Evolutionary conservation across 2,888 invertebrate species (phyloP), one percentile per base, ranked within the genome.

Genomic region (Macrosiphum euphorbiae): DNA sequence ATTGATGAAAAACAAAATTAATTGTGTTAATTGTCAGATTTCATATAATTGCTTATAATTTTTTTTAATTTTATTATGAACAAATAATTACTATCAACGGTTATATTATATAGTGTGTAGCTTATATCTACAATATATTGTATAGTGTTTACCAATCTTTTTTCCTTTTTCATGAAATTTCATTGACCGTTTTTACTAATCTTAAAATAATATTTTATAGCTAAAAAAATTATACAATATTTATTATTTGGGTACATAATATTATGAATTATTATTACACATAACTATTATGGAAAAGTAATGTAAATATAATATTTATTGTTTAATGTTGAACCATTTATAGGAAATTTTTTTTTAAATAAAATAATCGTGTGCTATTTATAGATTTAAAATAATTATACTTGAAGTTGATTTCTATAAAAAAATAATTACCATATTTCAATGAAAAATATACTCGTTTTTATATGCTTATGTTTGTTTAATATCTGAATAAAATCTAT

Each of bases 251-350:
- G 92, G 87, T 87, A 35, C 16, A 67, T 67, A 8, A 78, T 78
- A 78, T 50, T 61, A n/a, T 58, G 5, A 67, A 88, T 67, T 58
- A 58, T 86, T 44, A 61, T 61, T 86, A 44, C 58, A 91, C 4
- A n/a, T n/a, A 86, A 61, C 61, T 67, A 87, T 92, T 87, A 26
- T n/a, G 10, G 10, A 58, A 58, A 13, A n/a, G 24, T 92, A 87
- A 87, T 92, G 92, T 92, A 92, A 92, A 92, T 92, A 87, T 87
- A 92, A 92, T 92, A 87, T 87, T 61, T 87, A 88, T 61, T 88
- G 61, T 87, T 92, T 55, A 47, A 13, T 58, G n/a, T 92, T 61
- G 61, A 61, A 88, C 35, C 16, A 16, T 28, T 58, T 50, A 3
- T 61, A 86, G 35, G 50, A 0, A n/a, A 50, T 61, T 86, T 86